Evolutionary conservation across 2,797 vertebrate species (phyloP).

Genomic region (Gobionotothen gibberifrons): DNA sequence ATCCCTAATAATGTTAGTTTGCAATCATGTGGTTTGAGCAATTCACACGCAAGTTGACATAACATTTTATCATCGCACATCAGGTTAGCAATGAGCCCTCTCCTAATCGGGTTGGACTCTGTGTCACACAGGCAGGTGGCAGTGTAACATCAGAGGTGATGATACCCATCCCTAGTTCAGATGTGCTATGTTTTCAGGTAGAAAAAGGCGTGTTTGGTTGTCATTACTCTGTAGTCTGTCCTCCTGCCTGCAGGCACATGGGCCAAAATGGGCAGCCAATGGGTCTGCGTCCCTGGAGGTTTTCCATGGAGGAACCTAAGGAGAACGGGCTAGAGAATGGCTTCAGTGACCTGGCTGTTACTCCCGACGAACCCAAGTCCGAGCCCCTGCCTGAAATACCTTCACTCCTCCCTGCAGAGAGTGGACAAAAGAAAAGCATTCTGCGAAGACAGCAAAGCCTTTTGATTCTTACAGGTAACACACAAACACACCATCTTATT

Average conservation of each 20-base stretch:
- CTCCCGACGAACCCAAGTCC: conserved; percentile 79
- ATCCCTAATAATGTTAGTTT: no score
- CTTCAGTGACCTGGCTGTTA: conserved; percentile 62
- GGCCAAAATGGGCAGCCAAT: conserved; percentile 40
- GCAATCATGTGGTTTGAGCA: no score
- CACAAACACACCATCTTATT: neutral
- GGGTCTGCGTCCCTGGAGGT: conserved; percentile 70
- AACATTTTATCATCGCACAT: no score
- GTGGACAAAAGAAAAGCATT: conserved; percentile 57
- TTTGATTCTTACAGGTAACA: conserved; percentile 81
- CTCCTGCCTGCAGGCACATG: conserved; percentile 68
- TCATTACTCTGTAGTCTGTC: no score
- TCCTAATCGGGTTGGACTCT: no score
- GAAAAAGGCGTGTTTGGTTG: no score
- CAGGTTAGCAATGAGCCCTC: no score
- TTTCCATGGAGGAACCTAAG: conserved; percentile 44
- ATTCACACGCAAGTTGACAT: no score
- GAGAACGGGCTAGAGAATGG: conserved; percentile 68
- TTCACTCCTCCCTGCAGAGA: conserved; percentile 61
- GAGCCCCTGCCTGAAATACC: conserved; percentile 77
- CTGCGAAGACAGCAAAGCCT: conserved; percentile 80
- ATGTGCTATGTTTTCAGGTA: no score
- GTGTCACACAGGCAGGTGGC: no score
- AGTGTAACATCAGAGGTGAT: no score
- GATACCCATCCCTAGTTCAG: no score